phyloP scores from a whole-genome alignment of 2,113 vertebrate species.

The Salvelinus sp. region DNA sequence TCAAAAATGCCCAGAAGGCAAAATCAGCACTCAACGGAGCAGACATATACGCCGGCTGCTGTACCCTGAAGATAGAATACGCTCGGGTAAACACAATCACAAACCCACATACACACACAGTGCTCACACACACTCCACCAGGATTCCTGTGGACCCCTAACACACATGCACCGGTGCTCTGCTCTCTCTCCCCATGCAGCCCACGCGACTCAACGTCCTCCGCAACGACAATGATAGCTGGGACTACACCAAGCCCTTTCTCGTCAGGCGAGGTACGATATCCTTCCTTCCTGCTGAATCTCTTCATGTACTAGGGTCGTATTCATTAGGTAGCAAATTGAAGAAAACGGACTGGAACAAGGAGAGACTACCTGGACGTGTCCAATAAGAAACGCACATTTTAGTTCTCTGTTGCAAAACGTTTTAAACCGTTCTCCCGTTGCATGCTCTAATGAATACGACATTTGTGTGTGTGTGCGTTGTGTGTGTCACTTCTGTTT shows the following conservation, averaged over 20 bases:
- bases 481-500: neutral
- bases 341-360: too few species aligned
- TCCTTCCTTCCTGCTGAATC: neutral
- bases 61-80: conserved; percentile 95
- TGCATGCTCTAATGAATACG: neutral
- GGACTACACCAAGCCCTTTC: conserved; percentile 96
- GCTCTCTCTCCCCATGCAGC: conserved; percentile 81
- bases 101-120: conserved; percentile 16
- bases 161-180: conserved; percentile 65
- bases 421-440: neutral
- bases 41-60: conserved; percentile 95
- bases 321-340: too few species aligned
- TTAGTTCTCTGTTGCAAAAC: too few species aligned
- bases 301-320: too few species aligned
- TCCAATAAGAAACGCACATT: too few species aligned
- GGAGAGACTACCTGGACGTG: too few species aligned
- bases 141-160: conserved; percentile 49
- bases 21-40: conserved; percentile 93
- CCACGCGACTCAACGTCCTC: conserved; percentile 92
- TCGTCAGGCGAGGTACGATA: conserved; percentile 87
- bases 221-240: conserved; percentile 94
- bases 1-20: conserved; percentile 90
- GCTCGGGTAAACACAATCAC: conserved; percentile 84
- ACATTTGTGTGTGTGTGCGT: neutral
- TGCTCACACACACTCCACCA: conserved; percentile 41